Evolutionary conservation across 2,113 vertebrate genomes (phyloP), one percentile per base, ranked within the genome.

Genomic region (Ptychochromis oligacanthus): DNA sequence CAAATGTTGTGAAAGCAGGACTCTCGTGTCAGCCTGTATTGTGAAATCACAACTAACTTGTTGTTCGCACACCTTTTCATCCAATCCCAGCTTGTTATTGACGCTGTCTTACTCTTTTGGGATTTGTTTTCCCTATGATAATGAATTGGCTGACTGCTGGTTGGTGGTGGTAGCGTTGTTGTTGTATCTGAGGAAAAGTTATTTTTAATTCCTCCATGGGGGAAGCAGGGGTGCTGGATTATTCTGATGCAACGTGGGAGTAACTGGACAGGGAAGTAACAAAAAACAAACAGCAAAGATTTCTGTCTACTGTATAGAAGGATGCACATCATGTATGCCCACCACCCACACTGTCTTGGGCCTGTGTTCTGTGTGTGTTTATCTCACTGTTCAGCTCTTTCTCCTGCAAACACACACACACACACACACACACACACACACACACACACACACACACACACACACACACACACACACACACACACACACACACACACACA

Each of bases 241-340:
- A 82, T 84, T 77, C 88, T 94, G 91, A 95, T 91, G 95, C 93
- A 95, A 94, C 31, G 81, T 90, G 84, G 86, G 88, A 89, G 93
- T 89, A 94, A 95, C 79, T 6, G 81, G 88, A 89, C 64, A 57
- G 59, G 86, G 26, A 83, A 86, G 84, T 81, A 31, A 72, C 67
- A 72, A 70, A 46, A 70, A 52, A 72, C 15, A 20, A 74, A 82
- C 67, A 87, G 88, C 79, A 77, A 83, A 75, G 77, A 87, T 75
- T 67, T 84, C 46, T 79, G 60, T 88, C 83, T 85, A 75, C 70
- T 83, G 61, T 88, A 80, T 84, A 61, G 64, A 80, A 80, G 55
- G 78, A 85, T 83, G 70, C 65, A 61, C 78, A 86, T 58, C 81
- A 75, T 85, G 56, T 36, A 81, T 62, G 70, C 74, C 76, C 74